Percentiles rank a stretch among this genome's conserved stretches.
Evolutionary conservation across 2,797 vertebrate species (phyloP).

Genomic region (Ctenochaetus hawaiiensis): DNA sequence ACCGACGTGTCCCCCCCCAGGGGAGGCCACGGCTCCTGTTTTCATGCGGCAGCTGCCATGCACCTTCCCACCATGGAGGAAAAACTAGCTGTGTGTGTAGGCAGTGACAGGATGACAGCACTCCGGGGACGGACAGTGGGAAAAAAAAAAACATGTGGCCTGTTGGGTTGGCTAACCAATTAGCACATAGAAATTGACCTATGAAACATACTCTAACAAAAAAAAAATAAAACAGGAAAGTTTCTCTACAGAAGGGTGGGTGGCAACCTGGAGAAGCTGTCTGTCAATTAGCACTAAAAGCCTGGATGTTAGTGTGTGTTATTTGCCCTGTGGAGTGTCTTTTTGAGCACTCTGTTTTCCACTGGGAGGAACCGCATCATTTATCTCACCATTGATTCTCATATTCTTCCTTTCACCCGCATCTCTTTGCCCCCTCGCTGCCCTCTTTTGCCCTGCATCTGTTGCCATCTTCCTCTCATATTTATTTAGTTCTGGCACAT

Average conservation of each 20-base stretch:
- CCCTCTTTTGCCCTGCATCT: conserved; percentile 40
- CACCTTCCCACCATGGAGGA: conserved; percentile 59
- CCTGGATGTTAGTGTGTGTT: conserved; percentile 44
- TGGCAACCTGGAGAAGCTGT: conserved; percentile 67
- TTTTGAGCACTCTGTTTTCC: conserved; percentile 50
- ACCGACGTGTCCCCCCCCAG: conserved; percentile 54
- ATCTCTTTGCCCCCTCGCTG: conserved; percentile 45
- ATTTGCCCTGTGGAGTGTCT: conserved; percentile 49
- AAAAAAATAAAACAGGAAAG: not conserved
- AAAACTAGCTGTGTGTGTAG: conserved; percentile 65
- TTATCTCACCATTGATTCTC: conserved; percentile 68
- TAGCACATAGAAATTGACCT: conserved; percentile 77
- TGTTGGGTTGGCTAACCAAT: conserved; percentile 76
- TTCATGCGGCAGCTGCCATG: conserved; percentile 76
- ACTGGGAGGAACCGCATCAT: conserved; percentile 58
- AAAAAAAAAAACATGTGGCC: conserved; percentile 39
- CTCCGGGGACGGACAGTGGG: conserved; percentile 67
- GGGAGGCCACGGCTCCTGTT: conserved; percentile 55
- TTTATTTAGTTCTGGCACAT: conserved; percentile 67
- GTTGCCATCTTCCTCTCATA: conserved; percentile 54
- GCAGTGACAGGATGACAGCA: conserved; percentile 67
- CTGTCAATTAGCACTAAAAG: conserved; percentile 82
- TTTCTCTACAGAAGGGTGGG: conserved; percentile 60
- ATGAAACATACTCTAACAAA: conserved; percentile 38
- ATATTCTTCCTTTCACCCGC: conserved; percentile 44